phyloP scores from a whole-genome alignment of 1,140 invertebrate species.

The Drosophila elegans region DNA sequence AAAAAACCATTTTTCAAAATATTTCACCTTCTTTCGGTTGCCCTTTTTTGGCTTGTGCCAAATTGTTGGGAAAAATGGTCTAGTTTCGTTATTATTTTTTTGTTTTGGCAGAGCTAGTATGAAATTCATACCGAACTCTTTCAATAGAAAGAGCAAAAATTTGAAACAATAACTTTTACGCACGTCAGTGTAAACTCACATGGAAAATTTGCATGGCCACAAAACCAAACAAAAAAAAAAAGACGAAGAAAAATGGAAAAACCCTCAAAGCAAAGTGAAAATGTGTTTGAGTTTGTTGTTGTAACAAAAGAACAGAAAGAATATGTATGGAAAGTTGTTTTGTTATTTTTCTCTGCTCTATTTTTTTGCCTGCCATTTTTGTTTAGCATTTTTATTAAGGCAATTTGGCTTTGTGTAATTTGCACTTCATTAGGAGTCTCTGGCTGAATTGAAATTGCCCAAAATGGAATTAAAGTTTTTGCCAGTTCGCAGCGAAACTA shows the following conservation, averaged over 20 bases:
- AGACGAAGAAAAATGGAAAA: constrained; percentile 2
- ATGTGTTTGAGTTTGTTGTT: constrained; percentile 76
- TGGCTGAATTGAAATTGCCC: constrained; percentile 18
- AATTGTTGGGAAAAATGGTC: constrained; percentile 4
- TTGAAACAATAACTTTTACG: constrained; percentile 82
- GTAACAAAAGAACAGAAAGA: constrained; percentile 58
- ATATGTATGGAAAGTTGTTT: constrained; percentile 51
- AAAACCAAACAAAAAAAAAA: neutral
- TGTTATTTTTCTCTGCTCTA: constrained; percentile 3
- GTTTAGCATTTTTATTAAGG: constrained; percentile 51
- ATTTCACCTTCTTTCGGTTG: constrained; percentile 25
- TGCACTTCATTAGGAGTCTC: constrained; percentile 65
- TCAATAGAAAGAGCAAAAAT: constrained; percentile 77
- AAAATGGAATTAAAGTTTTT: constrained; percentile 50
- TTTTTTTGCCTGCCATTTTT: constrained; percentile 33
- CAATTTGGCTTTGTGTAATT: constrained; percentile 79
- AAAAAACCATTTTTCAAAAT: constrained; percentile 50
- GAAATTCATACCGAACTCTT: constrained; percentile 39
- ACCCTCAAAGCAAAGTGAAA: constrained; percentile 73
- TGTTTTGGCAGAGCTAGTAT: neutral
- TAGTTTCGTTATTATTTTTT: constrained; percentile 16
- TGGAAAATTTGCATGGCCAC: constrained; percentile 68
- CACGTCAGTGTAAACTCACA: constrained; percentile 74
- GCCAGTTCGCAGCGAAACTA: constrained; percentile 11
- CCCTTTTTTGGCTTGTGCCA: constrained; percentile 6